A percentile compares a stretch with the other conserved stretches of the same genome.
phyloP scores from a whole-genome alignment of 2,113 vertebrate genomes.

The Otolemur garnettii region DNA sequence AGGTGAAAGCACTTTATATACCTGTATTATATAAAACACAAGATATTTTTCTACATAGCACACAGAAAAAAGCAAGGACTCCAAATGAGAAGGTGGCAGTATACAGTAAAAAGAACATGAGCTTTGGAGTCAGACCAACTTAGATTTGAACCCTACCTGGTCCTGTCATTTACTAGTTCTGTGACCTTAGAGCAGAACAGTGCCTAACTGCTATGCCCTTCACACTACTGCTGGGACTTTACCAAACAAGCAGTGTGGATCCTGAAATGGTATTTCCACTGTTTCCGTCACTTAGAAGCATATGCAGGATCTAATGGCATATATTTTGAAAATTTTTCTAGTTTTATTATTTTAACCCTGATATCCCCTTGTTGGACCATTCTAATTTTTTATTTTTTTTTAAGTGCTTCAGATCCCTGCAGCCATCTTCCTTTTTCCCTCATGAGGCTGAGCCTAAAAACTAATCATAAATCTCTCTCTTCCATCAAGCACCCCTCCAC shows the following conservation, averaged over 20 bases:
- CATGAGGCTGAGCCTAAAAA: slow-evolving; percentile 5
- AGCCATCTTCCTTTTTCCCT: not conserved
- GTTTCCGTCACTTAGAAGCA: not conserved
- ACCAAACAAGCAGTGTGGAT: not conserved
- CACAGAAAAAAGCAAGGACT: not conserved
- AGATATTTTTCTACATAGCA: not conserved
- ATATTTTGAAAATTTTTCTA: not conserved
- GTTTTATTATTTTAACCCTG: not conserved
- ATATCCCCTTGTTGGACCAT: not conserved
- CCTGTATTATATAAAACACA: not conserved
- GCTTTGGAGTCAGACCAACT: not conserved
- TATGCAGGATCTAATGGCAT: not conserved
- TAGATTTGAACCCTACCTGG: not conserved
- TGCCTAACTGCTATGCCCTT: not conserved
- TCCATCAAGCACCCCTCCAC: not conserved
- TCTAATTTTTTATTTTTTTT: not conserved
- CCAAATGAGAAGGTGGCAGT: not conserved
- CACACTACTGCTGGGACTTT: not conserved
- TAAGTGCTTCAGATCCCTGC: not conserved
- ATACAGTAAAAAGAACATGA: not conserved
- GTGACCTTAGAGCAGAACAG: not conserved
- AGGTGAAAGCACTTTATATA: not conserved
- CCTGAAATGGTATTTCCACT: not conserved
- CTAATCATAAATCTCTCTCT: slow-evolving; percentile 18
- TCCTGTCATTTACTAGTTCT: not conserved